Conservation (phyloP, 2,113 vertebrate species). For the Sphaerodactylus townsendi region DNA sequence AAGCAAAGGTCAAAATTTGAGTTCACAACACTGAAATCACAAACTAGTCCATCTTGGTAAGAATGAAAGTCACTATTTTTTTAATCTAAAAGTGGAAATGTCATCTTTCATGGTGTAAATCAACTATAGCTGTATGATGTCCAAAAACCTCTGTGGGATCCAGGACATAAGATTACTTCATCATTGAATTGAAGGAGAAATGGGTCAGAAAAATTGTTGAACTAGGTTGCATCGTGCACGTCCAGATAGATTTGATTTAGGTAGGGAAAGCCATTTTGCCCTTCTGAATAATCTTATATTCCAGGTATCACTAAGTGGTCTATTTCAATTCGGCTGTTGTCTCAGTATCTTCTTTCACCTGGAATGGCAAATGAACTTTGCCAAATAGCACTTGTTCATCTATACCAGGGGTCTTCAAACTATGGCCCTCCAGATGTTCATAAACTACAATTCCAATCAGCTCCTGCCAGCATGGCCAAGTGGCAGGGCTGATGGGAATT, state of each 20-base stretch:
- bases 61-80: neutral
- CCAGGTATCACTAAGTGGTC: neutral
- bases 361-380: conserved; percentile 24
- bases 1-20: neutral
- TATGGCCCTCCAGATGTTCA: no score
- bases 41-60: neutral
- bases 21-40: neutral
- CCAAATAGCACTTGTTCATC: conserved; percentile 6
- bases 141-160: neutral
- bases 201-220: neutral
- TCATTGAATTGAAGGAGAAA: neutral
- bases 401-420: no score
- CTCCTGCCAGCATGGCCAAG: no score
- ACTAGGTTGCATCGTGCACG: neutral
- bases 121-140: neutral
- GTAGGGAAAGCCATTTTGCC: neutral
- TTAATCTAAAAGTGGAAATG: neutral
- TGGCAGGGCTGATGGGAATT: no score
- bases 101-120: neutral
- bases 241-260: neutral
- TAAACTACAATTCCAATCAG: no score
- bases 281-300: neutral
- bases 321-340: neutral
- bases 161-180: neutral
- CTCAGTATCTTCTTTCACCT: neutral